Base-by-base conservation (phyloP, 2,113 vertebrate genomes). In the Haemorhous mexicanus region DNA sequence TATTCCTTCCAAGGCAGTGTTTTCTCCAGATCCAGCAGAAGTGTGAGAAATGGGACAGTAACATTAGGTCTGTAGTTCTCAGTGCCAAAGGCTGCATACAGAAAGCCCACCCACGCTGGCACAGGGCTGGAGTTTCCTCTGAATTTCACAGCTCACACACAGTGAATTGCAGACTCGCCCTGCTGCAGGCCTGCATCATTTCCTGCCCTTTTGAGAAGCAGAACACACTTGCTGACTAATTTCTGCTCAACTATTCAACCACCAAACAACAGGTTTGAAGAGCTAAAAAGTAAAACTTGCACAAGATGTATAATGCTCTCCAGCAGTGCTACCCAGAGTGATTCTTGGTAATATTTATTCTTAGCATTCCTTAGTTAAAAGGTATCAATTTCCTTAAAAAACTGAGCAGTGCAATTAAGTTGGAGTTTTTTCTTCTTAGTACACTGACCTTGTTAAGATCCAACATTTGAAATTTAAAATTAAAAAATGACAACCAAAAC, bases 181-280 rank as follows among this genome's bases (percentile, higher is more conserved):
- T 91, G 67, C 91, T 79, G 66, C 83, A 84, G 70, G 28, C 62
- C 59, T 79, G 59, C 75, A 70, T 63, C 16, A 89, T 91, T 88
- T 93, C 84, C 92, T 91, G 64, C 49, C 19, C 44, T 86, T 84
- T 6, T 64, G 79, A 91, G 89, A 62, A 27, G 61, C 56, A 76
- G 27, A 87, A 79, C 84, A 85, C 53, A 59, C 26, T 85, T 92
- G 87, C 82, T 90, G 68, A 81, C 72, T 92, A 86, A 89, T 35
- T 79, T 43, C 19, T 19, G 53, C 44, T 72, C 46, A 82, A 33
- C 58, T 77, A 27, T n/a, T 81, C 86, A 87, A 67, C 43, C 44
- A 90, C 77, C 41, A 39, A 68, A 72, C 50, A 83, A 30, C 50
- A 70, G 20, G 52, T 93, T 14, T 47, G 39, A 68, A 82, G 70